Base-by-base conservation (phyloP, 92 coral and sea anemone genomes). In the Scolanthus callimorphus region DNA sequence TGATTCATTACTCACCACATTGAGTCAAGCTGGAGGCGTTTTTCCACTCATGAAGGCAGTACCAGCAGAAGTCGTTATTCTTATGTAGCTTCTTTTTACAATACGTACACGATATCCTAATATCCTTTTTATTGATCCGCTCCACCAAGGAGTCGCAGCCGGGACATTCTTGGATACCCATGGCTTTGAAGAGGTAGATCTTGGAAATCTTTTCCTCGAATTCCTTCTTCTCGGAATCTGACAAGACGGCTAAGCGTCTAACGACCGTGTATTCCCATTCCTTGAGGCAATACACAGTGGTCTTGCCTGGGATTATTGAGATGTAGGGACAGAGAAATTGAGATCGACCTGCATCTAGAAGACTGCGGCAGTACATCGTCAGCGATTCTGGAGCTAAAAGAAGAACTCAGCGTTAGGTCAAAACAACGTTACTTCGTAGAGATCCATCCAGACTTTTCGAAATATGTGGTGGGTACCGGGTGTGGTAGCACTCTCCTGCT, bases 161-260 rank as follows among this genome's bases (percentile, higher is more conserved):
- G 1, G 97, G 91, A 19, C 97, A 89, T 51, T 89, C 97, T 37
- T 89, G 97, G 25, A 89, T 49, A 1, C 91, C 97, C 76, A 76
- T 49, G n/a, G 76, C 86, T 60, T 76, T 89, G 67, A 64, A 56
- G 78, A 89, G 27, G 60, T 65, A 79, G 59, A 84, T 89, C 44
- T 44, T 65, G 38, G 88, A 79, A 20, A 89, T 68, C 57, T 84
- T 89, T 11, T 38, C 66, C 67, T 89, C 97, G 52, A 89, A 89
- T 37, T 89, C 97, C 31, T 0, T 20, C 31, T 61, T 89, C 53
- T 89, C 97, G 2, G 29, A 17, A 11, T 75, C 85, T 12, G 91
- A 79, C 47, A 89, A 85, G 51, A 89, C 97, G 27, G 97, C 97
- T 69, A 75, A 60, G 22, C 97, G 91, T 4, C 97, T 57, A 1